These are phyloP conservation scores for Melitaea cinxia DNA, from an alignment of 1,140 invertebrate genomes.

Conservation along the genomic window DNA sequence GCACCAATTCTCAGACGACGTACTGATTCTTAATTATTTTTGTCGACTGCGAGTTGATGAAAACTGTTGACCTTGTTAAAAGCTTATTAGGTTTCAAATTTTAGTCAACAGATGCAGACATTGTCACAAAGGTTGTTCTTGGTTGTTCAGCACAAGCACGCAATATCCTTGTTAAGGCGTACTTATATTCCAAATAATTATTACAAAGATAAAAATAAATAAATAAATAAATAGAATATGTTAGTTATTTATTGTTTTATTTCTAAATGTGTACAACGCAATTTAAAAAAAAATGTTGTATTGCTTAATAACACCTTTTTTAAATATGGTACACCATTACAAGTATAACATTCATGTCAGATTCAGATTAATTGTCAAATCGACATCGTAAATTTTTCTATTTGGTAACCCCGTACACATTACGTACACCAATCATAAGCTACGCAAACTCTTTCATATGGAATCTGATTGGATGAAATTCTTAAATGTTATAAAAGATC, in stretches of 20 bases:
- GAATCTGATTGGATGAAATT: conserved; percentile 23
- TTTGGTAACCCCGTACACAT: conserved; percentile 27
- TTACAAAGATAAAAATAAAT: not conserved
- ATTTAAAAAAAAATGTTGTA: not conserved
- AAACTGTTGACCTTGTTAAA: conserved; percentile 83
- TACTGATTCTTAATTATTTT: conserved; percentile 78
- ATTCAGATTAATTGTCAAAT: conserved; percentile 36
- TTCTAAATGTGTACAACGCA: not conserved
- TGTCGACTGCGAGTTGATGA: conserved; percentile 77
- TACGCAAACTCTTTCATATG: conserved; percentile 3
- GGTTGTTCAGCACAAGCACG: conserved; percentile 51
- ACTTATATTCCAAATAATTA: conserved; percentile 6
- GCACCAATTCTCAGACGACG: conserved; percentile 58
- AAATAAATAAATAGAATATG: not conserved
- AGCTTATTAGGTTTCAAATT: conserved; percentile 82
- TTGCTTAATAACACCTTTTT: not conserved
- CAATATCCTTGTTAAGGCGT: conserved; percentile 58
- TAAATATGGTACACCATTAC: conserved; percentile 31
- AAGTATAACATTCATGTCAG: conserved; percentile 38
- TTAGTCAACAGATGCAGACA: conserved; percentile 82
- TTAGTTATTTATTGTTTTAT: not conserved
- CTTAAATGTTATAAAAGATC: conserved; percentile 4
- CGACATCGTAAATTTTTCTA: conserved; percentile 20
- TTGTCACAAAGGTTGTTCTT: conserved; percentile 79
- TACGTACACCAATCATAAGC: conserved; percentile 26